phyloP scores from a whole-genome alignment of 1,140 invertebrate species.

The Rhagoletis pomonella region DNA sequence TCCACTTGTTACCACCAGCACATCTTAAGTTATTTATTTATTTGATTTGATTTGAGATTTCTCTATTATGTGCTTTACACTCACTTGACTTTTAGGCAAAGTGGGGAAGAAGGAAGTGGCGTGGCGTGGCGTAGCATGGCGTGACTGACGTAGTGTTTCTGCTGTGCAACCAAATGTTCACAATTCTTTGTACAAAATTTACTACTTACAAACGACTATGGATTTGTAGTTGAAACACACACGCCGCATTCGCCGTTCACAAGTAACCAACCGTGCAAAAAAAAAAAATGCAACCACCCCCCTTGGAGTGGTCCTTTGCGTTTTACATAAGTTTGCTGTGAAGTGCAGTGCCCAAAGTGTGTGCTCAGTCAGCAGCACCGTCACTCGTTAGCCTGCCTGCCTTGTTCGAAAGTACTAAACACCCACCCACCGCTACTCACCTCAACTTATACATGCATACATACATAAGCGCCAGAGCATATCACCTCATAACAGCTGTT shows the following conservation, averaged over 20 bases:
- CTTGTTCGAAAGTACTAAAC: background rate
- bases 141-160: background rate
- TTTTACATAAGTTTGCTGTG: background rate
- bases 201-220: background rate
- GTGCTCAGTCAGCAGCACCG: background rate
- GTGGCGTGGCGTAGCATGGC: background rate
- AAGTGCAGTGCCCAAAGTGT: background rate
- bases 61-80: conserved; percentile 33
- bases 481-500: conserved; percentile 8
- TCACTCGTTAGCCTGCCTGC: background rate
- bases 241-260: background rate
- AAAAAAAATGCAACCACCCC: background rate
- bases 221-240: background rate
- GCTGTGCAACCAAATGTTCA: conserved; percentile 44
- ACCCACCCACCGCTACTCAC: too few species aligned
- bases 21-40: conserved; percentile 45
- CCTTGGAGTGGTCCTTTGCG: background rate
- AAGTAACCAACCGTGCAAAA: background rate
- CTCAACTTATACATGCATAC: too few species aligned
- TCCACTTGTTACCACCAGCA: conserved; percentile 43
- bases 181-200: background rate
- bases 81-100: conserved; percentile 41
- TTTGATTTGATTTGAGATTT: conserved; percentile 49
- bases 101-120: background rate
- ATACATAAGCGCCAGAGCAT: too few species aligned